These are phyloP conservation scores for Crioceris asparagi DNA, from an alignment of 2,888 invertebrate genomes.

Conservation along the genomic window DNA sequence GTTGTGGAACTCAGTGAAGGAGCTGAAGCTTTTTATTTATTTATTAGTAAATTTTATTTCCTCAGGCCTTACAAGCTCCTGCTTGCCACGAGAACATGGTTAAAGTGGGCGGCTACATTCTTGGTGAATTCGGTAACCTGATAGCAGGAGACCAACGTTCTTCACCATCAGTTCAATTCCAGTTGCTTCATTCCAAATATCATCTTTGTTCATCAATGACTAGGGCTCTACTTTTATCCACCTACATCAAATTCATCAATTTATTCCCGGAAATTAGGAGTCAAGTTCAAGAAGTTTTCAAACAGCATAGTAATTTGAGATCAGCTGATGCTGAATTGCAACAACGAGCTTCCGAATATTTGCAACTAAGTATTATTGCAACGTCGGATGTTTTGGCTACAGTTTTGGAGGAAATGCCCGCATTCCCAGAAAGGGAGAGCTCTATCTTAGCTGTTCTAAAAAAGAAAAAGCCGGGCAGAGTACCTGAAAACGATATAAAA, in stretches of 20 bases:
- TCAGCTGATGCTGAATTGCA: constrained; percentile 98
- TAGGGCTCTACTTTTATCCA: constrained; percentile 88
- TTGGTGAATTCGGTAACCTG: constrained; percentile 98
- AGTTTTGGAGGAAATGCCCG: constrained; percentile 99
- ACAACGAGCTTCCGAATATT: constrained; percentile 95
- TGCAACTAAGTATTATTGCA: constrained; percentile 91
- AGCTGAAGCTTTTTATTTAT: too few relatives aligned
- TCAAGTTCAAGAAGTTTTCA: constrained; percentile 86
- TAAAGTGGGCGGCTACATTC: constrained; percentile 98
- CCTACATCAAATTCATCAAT: constrained; percentile 99
- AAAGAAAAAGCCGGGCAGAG: constrained; percentile 94
- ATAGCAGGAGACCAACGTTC: constrained; percentile 98
- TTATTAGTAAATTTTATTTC: constrained; percentile 38
- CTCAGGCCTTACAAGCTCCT: constrained; percentile 95
- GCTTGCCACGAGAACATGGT: constrained; percentile 99
- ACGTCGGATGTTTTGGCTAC: constrained; percentile 96
- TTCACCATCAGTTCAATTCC: constrained; percentile 95
- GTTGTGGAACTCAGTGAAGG: too few relatives aligned
- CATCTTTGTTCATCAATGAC: constrained; percentile 97
- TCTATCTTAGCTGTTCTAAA: constrained; percentile 95
- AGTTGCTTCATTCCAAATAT: constrained; percentile 96
- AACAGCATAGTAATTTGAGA: constrained; percentile 87
- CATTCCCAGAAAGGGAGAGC: constrained; percentile 96
- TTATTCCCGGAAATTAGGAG: constrained; percentile 96
- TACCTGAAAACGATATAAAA: constrained; percentile 78